Conservation (phyloP, 2,888 invertebrate genomes). For the Vanessa cardui region DNA sequence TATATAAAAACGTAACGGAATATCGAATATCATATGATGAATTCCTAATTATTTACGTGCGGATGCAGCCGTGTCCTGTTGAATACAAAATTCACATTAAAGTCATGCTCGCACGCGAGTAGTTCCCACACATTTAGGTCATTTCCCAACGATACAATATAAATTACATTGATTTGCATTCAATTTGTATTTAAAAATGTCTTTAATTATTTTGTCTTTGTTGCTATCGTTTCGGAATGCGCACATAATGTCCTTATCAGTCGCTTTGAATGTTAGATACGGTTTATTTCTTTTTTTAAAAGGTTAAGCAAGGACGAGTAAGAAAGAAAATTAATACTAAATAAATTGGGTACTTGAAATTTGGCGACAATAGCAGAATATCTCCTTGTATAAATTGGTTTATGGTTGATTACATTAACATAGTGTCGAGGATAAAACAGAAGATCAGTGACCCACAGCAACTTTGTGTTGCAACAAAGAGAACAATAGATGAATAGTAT, state of each 20-base stretch:
- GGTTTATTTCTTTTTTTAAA: conserved; percentile 11
- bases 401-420: conserved; percentile 63
- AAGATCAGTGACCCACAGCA: conserved; percentile 48
- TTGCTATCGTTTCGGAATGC: conserved; percentile 41
- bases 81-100: conserved; percentile 41
- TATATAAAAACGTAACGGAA: conserved; percentile 10
- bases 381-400: conserved; percentile 22
- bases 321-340: neutral
- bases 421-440: conserved; percentile 54
- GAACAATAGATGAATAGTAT: conserved; percentile 48
- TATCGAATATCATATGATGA: conserved; percentile 21
- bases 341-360: neutral
- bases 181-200: neutral
- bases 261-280: conserved; percentile 20
- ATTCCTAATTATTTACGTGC: conserved; percentile 43
- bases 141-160: neutral
- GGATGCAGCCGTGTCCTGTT: conserved; percentile 42
- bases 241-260: conserved; percentile 36
- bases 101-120: conserved; percentile 1
- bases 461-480: conserved; percentile 31
- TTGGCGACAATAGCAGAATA: conserved; percentile 8
- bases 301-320: conserved; percentile 16
- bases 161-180: neutral
- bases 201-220: conserved; percentile 12
- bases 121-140: conserved; percentile 6